Conservation (phyloP, 2,888 invertebrate species). For the Nephrotoma guestfalica region DNA sequence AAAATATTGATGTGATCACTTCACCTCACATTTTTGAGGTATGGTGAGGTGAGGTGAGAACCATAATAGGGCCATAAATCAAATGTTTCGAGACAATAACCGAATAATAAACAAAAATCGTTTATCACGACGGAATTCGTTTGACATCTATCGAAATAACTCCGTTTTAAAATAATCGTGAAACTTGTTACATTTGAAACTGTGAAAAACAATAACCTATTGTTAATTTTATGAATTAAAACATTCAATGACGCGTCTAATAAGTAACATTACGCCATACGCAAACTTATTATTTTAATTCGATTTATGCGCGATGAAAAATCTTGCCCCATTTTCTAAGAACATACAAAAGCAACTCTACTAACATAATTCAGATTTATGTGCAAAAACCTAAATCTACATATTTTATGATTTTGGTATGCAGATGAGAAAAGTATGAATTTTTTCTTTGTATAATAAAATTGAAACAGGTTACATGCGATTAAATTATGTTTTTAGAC, state of each 20-base stretch:
- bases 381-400: background rate
- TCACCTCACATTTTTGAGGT: too few relatives aligned
- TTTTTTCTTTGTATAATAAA: background rate
- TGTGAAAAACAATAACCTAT: background rate
- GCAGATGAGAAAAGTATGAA: too few relatives aligned
- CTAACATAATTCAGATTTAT: background rate
- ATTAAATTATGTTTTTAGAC: background rate
- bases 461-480: background rate
- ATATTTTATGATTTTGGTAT: background rate
- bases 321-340: background rate
- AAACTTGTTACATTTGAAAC: background rate
- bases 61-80: too few relatives aligned
- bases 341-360: background rate
- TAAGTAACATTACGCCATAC: background rate
- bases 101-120: too few relatives aligned
- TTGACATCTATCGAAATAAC: too few relatives aligned
- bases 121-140: too few relatives aligned
- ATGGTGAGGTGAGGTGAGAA: too few relatives aligned
- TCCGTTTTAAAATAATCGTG: background rate
- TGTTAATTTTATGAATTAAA: background rate
- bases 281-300: background rate
- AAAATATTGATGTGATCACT: too few relatives aligned
- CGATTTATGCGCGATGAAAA: background rate
- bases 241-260: background rate
- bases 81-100: too few relatives aligned